These are phyloP conservation scores for Lepetodrilus schrolli DNA, from an alignment of 2,888 invertebrate genomes.

Conservation along the genomic window DNA sequence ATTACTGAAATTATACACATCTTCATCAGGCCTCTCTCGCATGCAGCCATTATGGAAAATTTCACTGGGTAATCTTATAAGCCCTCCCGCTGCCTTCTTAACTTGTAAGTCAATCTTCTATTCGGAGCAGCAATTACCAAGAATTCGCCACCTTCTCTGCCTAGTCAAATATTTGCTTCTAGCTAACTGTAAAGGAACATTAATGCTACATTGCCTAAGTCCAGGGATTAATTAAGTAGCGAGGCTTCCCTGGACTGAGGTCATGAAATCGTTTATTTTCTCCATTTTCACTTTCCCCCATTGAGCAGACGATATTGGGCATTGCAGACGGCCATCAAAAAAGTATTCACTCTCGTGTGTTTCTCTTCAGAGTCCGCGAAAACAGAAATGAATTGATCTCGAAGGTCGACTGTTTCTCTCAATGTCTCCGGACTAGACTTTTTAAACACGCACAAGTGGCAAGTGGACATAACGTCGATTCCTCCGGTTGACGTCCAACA, in stretches of 20 bases:
- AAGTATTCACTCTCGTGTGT: conserved; percentile 7
- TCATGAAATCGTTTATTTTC: conserved; percentile 26
- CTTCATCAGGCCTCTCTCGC: conserved; percentile 7
- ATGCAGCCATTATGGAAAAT: conserved; percentile 23
- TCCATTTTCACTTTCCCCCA: conserved; percentile 22
- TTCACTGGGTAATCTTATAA: conserved; percentile 19
- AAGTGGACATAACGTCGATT: background rate
- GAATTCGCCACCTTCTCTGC: background rate
- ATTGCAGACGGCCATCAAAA: background rate
- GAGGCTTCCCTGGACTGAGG: background rate
- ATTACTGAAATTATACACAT: conserved; percentile 26
- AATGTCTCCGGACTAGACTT: background rate
- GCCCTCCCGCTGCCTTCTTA: conserved; percentile 25
- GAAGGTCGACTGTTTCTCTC: conserved; percentile 13
- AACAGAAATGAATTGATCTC: conserved; percentile 23
- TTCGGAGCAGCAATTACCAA: conserved; percentile 23
- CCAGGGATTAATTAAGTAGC: conserved; percentile 29
- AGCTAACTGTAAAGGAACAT: conserved; percentile 31
- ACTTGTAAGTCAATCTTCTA: conserved; percentile 30
- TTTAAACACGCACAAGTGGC: conserved; percentile 8
- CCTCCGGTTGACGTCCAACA: background rate
- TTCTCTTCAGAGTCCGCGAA: conserved; percentile 17
- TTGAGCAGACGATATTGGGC: conserved; percentile 8
- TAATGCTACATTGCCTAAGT: conserved; percentile 27
- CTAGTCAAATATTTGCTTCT: conserved; percentile 27